Base-by-base conservation (phyloP, 2,113 vertebrate genomes). In the Lamprotornis superbus region DNA sequence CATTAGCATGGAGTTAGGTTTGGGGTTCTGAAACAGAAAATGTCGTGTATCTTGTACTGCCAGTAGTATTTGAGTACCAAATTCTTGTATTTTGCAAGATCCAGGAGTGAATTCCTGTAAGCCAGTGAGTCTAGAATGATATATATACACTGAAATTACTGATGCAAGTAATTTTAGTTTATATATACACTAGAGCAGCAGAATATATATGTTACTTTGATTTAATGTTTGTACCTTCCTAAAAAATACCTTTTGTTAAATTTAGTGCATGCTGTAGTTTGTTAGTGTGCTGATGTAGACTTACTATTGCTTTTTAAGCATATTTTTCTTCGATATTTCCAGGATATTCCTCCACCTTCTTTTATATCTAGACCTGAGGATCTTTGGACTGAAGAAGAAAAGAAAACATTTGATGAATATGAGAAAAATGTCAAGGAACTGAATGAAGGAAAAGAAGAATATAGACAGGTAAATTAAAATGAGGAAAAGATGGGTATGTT, bases 301-400 rank as follows among this genome's bases (percentile, higher is more conserved):
- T 53, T 37, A 74, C 28, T 33, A 80, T 21, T 74, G 55, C 27
- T 92, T 93, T 85, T 90, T 12, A n/a, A 89, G 4, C 13, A 16
- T 56, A 28, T 86, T 44, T 77, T 63, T 83, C 78, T 88, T 96
- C 87, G 79, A 69, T 90, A 6, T 44, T 89, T 96, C 84, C 95
- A 99, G 99, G 98, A 98, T 95, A 98, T 99, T 84, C 97, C 98
- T 94, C 97, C 92, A 56, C 99, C 99, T 87, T 73, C 97, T 84
- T 99, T 99, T 98, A 78, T 98, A 97, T 86, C 78, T 68, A 99
- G 98, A 95, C 67, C 98, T 49, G 98, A 98, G 28, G 52, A 94
- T 31, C 31, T 98, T 42, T 99, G 99, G 99, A 98, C n/a, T 84
- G 99, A 99, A 77, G 99, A 99, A 49, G 99, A 99, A 97, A 98